phyloP scores from a whole-genome alignment of 35 echinoderm and acorn worm genomes.

The Apostichopus parvimensis region DNA sequence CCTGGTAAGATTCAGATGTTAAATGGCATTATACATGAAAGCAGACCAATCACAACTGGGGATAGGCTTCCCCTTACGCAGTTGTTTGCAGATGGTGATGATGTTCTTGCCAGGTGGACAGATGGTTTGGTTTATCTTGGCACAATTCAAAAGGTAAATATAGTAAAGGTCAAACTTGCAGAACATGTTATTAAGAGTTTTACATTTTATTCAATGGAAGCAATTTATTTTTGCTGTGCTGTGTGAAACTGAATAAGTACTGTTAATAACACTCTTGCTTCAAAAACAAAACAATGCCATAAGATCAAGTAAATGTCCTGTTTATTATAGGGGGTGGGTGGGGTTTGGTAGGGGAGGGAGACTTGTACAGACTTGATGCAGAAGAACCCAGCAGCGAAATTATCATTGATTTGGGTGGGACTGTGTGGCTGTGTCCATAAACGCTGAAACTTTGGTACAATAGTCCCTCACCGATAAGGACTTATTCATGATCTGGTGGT shows the following conservation, averaged over 20 bases:
- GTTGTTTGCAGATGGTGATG: slow-evolving; percentile 62
- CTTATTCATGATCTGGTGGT: too few relatives aligned
- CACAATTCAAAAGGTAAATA: slow-evolving; percentile 72
- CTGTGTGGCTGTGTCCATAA: too few relatives aligned
- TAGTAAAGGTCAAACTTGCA: too few relatives aligned
- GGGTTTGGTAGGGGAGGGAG: too few relatives aligned
- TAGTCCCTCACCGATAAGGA: too few relatives aligned
- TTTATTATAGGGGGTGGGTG: too few relatives aligned
- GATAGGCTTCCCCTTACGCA: not conserved
- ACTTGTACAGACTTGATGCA: too few relatives aligned
- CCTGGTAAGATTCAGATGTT: not conserved
- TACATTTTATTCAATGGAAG: not conserved
- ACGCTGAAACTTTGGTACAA: too few relatives aligned
- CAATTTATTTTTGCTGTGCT: not conserved
- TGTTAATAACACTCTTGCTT: not conserved
- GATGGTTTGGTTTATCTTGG: slow-evolving; percentile 95
- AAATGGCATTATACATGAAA: not conserved
- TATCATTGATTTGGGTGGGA: too few relatives aligned
- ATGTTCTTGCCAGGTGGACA: slow-evolving; percentile 91
- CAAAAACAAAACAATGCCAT: not conserved
- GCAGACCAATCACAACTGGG: not conserved
- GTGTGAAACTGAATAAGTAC: not conserved
- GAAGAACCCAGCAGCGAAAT: too few relatives aligned
- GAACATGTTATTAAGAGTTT: slow-evolving; percentile 1
- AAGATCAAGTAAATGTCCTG: too few relatives aligned